Percentiles rank a stretch among this genome's conserved stretches.
Evolutionary conservation across 2,797 vertebrate species (phyloP).

Genomic region (Cirrhinus mrigala): DNA sequence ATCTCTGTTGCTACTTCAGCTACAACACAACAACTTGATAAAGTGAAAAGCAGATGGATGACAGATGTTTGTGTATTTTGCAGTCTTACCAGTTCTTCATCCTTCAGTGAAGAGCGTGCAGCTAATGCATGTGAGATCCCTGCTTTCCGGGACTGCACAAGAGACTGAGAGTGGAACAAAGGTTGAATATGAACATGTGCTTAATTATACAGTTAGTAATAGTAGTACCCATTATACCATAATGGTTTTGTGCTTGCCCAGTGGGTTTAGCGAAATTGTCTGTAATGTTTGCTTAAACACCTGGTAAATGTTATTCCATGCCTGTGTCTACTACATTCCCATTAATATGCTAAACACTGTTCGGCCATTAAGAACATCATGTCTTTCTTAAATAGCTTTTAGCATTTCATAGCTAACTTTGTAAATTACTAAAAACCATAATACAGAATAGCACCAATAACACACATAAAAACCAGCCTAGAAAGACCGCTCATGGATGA

Average conservation of each 20-base stretch:
- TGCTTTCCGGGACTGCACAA: conserved; percentile 95
- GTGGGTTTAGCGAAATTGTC: background rate
- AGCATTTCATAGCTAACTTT: background rate
- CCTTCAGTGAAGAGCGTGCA: conserved; percentile 92
- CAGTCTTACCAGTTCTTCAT: conserved; percentile 93
- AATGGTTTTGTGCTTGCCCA: background rate
- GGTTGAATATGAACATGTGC: background rate
- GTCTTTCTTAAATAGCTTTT: background rate
- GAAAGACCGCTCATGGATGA: background rate
- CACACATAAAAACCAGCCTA: background rate
- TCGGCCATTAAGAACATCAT: background rate
- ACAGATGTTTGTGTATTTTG: conserved; percentile 7
- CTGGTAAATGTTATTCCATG: conserved; percentile 1
- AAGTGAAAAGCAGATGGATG: background rate
- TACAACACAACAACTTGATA: background rate
- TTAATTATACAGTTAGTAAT: background rate
- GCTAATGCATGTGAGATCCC: conserved; percentile 91
- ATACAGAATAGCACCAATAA: background rate
- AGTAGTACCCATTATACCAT: background rate
- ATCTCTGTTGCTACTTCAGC: background rate
- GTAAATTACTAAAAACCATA: background rate
- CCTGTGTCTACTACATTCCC: background rate
- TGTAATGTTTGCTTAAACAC: background rate
- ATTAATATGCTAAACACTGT: conserved; percentile 17
- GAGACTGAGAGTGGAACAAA: conserved; percentile 77